Base-by-base conservation (phyloP, 37 sponge, comb jelly and placozoan species). In the Halichondria panicea region DNA sequence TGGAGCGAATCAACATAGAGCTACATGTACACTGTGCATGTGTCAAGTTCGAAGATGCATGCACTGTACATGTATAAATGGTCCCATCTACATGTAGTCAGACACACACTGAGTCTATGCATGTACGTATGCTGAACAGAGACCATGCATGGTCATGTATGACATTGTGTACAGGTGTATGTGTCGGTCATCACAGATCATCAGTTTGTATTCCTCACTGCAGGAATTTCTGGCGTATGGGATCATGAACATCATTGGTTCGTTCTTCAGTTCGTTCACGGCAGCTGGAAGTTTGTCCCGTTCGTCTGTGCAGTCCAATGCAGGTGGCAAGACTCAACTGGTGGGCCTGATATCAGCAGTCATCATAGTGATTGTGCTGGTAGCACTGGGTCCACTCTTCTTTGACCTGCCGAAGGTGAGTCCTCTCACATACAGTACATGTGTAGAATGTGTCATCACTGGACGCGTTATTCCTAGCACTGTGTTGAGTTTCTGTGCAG, bases 171-270 rank as follows among this genome's bases (percentile, higher is more conserved):
- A n/a, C n/a, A n/a, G n/a, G n/a, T n/a, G n/a, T n/a, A n/a, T n/a
- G n/a, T n/a, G n/a, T n/a, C n/a, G n/a, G n/a, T n/a, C n/a, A n/a
- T n/a, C n/a, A n/a, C n/a, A n/a, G n/a, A n/a, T n/a, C n/a, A 21
- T 12, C 5, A 34, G 7, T 63, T 11, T 22, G 37, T 63, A n/a
- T 4, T 19, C 27, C 48, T 24, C 65, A 0, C 18, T 65, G 0
- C 82, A 94, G 92, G 95, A 94, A 76, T 71, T 94, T n/a, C 39
- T 94, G 27, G 95, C 95, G 6, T 80, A 76, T 75, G 92, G 95
- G 2, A 43, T 84, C 24, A 81, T 77, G 56, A 91, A 88, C 55
- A 25, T 94, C 0, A 55, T 80, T 55, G 77, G 84, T 19, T 87
- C 87, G 19, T 84, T 94, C 75, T 94, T 94, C 74, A 73, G 77